Conservation (phyloP, 2,113 vertebrate species). For the Labeo catla region DNA sequence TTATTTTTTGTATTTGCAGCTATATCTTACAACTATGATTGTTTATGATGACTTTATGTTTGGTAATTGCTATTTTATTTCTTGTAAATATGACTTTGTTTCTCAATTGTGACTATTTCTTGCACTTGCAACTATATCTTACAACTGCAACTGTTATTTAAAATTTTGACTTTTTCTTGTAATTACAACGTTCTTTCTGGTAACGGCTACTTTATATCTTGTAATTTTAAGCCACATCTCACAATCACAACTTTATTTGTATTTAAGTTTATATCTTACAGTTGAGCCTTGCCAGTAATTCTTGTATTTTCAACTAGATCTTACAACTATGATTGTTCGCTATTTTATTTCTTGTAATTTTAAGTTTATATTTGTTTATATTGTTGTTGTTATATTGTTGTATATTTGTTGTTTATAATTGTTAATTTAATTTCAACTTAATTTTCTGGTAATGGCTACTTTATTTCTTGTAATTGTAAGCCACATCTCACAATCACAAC, state of each 20-base stretch:
- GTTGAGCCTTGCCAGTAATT: no score
- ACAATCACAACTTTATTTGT: not conserved
- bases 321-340: not conserved
- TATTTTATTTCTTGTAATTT: not conserved
- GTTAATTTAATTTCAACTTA: no score
- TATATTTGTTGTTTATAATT: no score
- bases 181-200: no score
- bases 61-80: not conserved
- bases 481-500: no score
- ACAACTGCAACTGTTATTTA: accelerated
- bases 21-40: not conserved
- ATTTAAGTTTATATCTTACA: not conserved
- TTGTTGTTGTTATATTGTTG: no score
- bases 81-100: not conserved
- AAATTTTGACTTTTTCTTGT: no score
- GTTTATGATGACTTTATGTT: not conserved
- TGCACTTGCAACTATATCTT: no score
- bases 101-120: not conserved
- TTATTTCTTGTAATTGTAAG: no score
- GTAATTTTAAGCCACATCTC: not conserved
- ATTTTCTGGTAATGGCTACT: not conserved
- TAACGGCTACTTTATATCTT: not conserved
- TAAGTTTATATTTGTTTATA: no score
- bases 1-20: not conserved
- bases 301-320: not conserved